Conservation (phyloP, 2,888 invertebrate species). For the Entomobrya multifasciata region DNA sequence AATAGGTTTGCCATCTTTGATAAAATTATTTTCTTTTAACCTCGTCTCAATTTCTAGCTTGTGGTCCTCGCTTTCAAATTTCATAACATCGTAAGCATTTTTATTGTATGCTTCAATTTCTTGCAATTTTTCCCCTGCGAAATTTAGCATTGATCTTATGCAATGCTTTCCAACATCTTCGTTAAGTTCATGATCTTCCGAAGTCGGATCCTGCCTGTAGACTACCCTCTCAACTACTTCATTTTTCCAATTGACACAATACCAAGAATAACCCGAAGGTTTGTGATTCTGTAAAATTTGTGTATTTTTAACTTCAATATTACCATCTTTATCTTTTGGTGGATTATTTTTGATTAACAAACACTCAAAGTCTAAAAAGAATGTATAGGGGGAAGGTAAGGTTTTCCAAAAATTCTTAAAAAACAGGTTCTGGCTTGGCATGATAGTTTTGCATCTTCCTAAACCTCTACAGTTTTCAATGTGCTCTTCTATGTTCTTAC, state of each 20-base stretch:
- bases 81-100: background rate
- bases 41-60: background rate
- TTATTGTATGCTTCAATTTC: background rate
- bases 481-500: background rate
- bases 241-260: slow-evolving; percentile 26
- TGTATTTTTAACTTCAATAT: too few relatives aligned
- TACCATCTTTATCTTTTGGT: too few relatives aligned
- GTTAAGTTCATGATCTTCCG: background rate
- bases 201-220: background rate
- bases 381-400: background rate
- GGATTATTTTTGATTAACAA: background rate
- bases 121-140: background rate
- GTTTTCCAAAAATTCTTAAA: slow-evolving; percentile 14
- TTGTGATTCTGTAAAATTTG: too few relatives aligned
- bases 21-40: background rate
- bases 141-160: slow-evolving; percentile 1
- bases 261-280: slow-evolving; percentile 52
- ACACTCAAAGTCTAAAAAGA: slow-evolving; percentile 58
- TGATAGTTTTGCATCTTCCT: background rate
- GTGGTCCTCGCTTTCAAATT: background rate
- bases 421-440: background rate
- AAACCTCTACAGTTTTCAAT: background rate
- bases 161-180: slow-evolving; percentile 32
- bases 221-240: background rate
- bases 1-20: too few relatives aligned